phyloP scores from a whole-genome alignment of 2,113 vertebrate genomes.

The Poeciliopsis turrubarensis region DNA sequence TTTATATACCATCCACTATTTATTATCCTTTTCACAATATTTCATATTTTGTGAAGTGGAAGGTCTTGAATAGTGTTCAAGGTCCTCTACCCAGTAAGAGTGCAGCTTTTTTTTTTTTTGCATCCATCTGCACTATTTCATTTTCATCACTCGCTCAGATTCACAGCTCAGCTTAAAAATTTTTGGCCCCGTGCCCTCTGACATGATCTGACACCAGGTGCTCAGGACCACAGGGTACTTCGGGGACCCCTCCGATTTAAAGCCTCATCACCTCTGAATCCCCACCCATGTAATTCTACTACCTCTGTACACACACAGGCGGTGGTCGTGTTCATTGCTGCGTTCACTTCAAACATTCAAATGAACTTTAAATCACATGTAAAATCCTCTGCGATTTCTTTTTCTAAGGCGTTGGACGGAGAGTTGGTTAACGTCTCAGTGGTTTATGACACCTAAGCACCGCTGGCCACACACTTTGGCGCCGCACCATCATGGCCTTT shows the following conservation, averaged over 20 bases:
- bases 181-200: slow-evolving; percentile 54
- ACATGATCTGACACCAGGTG: slow-evolving; percentile 64
- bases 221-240: slow-evolving; percentile 41
- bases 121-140: slow-evolving; percentile 48
- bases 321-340: slow-evolving; percentile 1
- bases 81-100: not conserved
- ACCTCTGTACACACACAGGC: slow-evolving; percentile 15
- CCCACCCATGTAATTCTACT: slow-evolving; percentile 44
- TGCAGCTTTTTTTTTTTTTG: not conserved
- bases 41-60: not conserved
- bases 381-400: slow-evolving; percentile 8
- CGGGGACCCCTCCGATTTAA: slow-evolving; percentile 52
- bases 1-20: too few species aligned
- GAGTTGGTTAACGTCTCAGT: slow-evolving; percentile 33
- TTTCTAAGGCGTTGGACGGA: slow-evolving; percentile 26
- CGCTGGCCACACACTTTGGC: slow-evolving; percentile 53
- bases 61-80: not conserved
- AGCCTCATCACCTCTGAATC: slow-evolving; percentile 67
- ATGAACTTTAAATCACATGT: slow-evolving; percentile 10
- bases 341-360: slow-evolving; percentile 18
- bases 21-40: too few species aligned
- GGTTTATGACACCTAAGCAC: slow-evolving; percentile 52
- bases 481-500: slow-evolving; percentile 54
- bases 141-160: slow-evolving; percentile 52
- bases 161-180: slow-evolving; percentile 38